phyloP scores from a whole-genome alignment of 1,140 invertebrate species.

The Trialeurodes vaporariorum region DNA sequence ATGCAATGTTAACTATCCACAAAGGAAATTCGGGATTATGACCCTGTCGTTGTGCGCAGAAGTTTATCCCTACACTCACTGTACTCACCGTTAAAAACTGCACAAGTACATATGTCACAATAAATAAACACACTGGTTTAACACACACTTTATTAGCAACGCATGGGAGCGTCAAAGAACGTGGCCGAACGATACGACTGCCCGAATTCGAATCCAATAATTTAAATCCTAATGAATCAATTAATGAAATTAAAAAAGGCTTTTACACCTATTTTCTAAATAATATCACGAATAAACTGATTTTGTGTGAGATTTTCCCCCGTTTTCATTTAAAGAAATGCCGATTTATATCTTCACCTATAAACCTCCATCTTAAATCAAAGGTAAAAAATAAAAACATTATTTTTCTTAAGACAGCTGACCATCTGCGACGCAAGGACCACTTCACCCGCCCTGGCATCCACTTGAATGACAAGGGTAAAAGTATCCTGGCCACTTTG shows the following conservation, averaged over 20 bases:
- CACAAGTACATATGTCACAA: too few species aligned
- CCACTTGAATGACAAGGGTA: not conserved
- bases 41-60: too few species aligned
- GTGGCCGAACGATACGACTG: not conserved
- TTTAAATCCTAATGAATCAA: not conserved
- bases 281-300: not conserved
- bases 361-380: not conserved
- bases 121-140: not conserved
- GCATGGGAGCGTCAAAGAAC: not conserved
- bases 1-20: not conserved
- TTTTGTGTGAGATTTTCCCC: not conserved
- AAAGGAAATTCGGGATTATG: too few species aligned
- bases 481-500: not conserved
- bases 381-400: not conserved
- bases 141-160: not conserved
- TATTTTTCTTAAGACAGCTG: not conserved
- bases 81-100: too few species aligned
- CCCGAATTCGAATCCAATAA: not conserved
- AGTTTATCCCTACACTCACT: too few species aligned
- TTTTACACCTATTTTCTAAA: not conserved
- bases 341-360: not conserved
- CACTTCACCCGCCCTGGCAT: not conserved
- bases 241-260: not conserved
- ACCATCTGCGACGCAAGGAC: not conserved
- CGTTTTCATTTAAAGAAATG: not conserved